phyloP scores from a whole-genome alignment of 92 coral and sea anemone genomes.

The Porites lobata region DNA sequence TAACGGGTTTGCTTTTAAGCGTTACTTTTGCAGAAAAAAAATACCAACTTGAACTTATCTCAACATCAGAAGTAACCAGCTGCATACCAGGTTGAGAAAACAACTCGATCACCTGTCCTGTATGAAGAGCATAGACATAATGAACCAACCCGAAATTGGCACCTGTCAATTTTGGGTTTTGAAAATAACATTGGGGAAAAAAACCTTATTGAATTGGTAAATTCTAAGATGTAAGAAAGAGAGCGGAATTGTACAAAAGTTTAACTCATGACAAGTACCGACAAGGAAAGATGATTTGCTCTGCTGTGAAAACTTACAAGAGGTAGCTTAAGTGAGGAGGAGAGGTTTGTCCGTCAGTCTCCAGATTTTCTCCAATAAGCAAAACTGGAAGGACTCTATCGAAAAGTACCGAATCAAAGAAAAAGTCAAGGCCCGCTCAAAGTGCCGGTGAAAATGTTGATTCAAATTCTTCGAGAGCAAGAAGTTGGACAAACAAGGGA shows the following conservation, averaged over 20 bases:
- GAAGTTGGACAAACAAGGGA: conserved; percentile 1
- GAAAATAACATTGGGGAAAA: neutral
- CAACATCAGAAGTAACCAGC: too few relatives aligned
- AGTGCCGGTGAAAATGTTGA: neutral
- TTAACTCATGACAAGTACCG: neutral
- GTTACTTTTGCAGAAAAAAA: too few relatives aligned
- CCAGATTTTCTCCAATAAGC: neutral
- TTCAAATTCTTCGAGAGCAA: conserved; percentile 11
- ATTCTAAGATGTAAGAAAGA: too few relatives aligned
- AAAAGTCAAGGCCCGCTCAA: neutral
- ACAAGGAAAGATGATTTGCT: conserved; percentile 30
- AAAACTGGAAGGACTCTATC: conserved; percentile 15
- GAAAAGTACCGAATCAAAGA: neutral
- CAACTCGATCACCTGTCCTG: neutral
- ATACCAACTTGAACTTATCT: too few relatives aligned
- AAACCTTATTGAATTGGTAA: neutral
- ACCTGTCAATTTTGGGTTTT: neutral
- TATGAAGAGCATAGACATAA: neutral
- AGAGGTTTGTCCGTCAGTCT: neutral
- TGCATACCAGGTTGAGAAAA: too few relatives aligned
- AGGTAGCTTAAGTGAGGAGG: neutral
- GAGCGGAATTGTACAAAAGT: too few relatives aligned
- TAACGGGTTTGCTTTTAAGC: too few relatives aligned
- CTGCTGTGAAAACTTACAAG: conserved; percentile 6
- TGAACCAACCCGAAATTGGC: neutral